These are phyloP conservation scores for Ammodytes marinus DNA, from an alignment of 2,113 vertebrate genomes.

Conservation along the genomic window DNA sequence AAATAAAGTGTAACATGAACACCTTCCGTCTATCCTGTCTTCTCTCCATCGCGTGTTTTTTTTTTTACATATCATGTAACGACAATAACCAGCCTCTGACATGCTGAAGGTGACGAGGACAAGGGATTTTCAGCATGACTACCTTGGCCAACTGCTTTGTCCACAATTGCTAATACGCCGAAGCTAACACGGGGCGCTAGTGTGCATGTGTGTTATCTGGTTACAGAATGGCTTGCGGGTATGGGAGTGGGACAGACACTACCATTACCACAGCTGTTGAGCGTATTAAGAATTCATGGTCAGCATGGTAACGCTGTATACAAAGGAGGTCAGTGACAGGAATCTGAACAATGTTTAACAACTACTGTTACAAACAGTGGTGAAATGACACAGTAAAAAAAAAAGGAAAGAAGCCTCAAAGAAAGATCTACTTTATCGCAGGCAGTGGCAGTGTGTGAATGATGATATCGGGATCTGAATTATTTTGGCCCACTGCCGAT, in stretches of 20 bases:
- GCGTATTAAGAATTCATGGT: constrained; percentile 79
- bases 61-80: constrained; percentile 14
- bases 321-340: constrained; percentile 64
- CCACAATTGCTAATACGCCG: constrained; percentile 11
- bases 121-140: constrained; percentile 63
- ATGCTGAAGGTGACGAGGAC: constrained; percentile 24
- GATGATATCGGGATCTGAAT: neutral
- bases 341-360: constrained; percentile 80
- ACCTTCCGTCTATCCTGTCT: neutral
- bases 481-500: neutral
- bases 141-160: constrained; percentile 42
- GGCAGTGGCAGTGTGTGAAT: neutral
- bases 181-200: constrained; percentile 38
- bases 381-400: constrained; percentile 29
- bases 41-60: neutral
- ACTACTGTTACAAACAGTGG: constrained; percentile 61
- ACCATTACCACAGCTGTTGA: constrained; percentile 66
- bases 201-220: constrained; percentile 46
- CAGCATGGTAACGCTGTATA: constrained; percentile 68
- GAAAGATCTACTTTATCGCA: neutral
- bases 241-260: constrained; percentile 22
- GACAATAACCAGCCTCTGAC: constrained; percentile 20
- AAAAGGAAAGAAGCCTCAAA: constrained; percentile 1
- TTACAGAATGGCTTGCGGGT: constrained; percentile 44
- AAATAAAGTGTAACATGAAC: neutral